Evolutionary conservation across 2,113 vertebrate species (phyloP), one percentile per base, ranked within the genome.

Genomic region (Genyomyrus donnyi): DNA sequence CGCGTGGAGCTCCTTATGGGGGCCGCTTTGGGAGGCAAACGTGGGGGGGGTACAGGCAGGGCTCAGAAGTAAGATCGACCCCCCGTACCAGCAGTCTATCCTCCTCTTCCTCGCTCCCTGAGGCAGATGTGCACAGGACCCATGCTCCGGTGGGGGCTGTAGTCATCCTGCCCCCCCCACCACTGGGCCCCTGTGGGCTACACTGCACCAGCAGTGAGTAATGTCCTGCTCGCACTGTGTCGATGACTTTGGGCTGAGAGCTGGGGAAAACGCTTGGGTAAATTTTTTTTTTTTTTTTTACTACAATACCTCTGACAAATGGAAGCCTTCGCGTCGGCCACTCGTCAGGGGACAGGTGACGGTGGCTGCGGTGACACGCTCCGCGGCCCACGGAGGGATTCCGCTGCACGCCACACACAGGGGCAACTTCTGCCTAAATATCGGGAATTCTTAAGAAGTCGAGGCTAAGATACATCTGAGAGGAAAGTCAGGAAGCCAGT

Each of bases 241-340:
- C 98, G 98, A 98, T 97, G 98, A 98, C 96, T 98, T 96, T 96
- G 96, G 96, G 94, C 92, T 92, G 92, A 17, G 91, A 94, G 93
- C 93, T 89, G 93, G 92, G 93, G 94, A 95, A 95, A 93, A 93
- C 89, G 94, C 94, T 93, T 31, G 89, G 92, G 93, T 90, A 86
- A 93, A 88, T 83, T 74, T 74, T 74, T 50, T 39, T 42, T 1
- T 0, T 77, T 39, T 77, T 80, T 80, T 80, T 95, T 95, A 96
- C 95, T 92, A 94, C 93, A 91, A 94, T 94, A 97, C 96, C 95
- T 96, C 95, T 98, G 97, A 99, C 97, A 98, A 99, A 99, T 98
- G 97, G 95, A 94, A 90, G 96, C 97, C 97, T 97, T 98, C 96
- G 95, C 95, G 93, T 96, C 84, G 93, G 95, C 94, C 95, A 95